phyloP scores from a whole-genome alignment of 2,888 invertebrate genomes.

The Phymatocera aterrima region DNA sequence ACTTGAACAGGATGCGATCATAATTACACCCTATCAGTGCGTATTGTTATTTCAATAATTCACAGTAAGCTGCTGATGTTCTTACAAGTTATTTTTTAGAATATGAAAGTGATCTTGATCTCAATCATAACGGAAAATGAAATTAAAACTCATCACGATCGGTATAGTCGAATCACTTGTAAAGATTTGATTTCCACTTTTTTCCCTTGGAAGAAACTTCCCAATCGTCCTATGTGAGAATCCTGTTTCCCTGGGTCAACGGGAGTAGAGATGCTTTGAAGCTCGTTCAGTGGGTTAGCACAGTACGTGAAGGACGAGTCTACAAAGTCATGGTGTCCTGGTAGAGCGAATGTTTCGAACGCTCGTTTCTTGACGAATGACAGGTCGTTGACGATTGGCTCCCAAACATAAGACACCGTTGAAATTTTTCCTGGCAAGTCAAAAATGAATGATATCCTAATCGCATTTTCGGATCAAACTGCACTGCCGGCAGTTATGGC shows the following conservation, averaged over 20 bases:
- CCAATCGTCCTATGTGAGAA: neutral
- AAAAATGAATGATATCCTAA: neutral
- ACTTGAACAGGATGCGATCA: too few species aligned
- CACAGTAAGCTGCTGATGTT: too few species aligned
- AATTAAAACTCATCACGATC: neutral
- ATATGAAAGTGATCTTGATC: too few species aligned
- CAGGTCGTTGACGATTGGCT: constrained; percentile 54
- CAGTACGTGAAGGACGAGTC: neutral
- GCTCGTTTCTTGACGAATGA: constrained; percentile 68
- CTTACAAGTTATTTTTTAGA: too few species aligned
- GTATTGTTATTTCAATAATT: too few species aligned
- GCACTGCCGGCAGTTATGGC: neutral
- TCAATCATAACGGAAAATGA: too few species aligned
- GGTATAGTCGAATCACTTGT: neutral
- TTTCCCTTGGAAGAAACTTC: neutral
- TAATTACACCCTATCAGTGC: too few species aligned
- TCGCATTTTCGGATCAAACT: constrained; percentile 7
- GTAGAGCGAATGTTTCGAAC: constrained; percentile 69
- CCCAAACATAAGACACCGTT: neutral
- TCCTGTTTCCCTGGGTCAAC: constrained; percentile 42
- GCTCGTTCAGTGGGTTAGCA: neutral
- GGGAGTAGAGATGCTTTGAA: constrained; percentile 19
- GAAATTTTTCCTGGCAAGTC: neutral
- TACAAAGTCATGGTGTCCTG: constrained; percentile 66
- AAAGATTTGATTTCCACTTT: neutral